Base-by-base conservation (phyloP, 2,888 invertebrate genomes). In the Tribolium freemani region DNA sequence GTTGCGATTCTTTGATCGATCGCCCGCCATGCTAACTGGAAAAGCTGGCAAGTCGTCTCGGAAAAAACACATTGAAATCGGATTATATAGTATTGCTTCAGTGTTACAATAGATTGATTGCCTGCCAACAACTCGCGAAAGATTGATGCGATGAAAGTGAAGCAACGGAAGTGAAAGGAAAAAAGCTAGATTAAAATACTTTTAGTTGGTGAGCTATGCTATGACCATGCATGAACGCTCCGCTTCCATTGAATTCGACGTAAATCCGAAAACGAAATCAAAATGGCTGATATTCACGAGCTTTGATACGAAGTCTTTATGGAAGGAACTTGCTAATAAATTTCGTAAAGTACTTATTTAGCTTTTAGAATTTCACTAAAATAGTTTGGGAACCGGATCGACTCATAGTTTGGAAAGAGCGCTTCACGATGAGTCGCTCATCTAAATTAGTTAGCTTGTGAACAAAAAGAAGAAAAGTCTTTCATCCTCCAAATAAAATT, bases 101-200 rank as follows among this genome's bases (percentile, higher is more conserved):
- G 75, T 77, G 76, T 77, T 78, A 70, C 74, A 80, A 80, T 81
- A 83, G 83, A 84, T 83, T 83, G 83, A 83, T 83, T 80, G 81
- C 81, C 82, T 82, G 82, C 81, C 83, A 80, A 79, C 79, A 78
- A 78, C 77, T 78, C 77, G 76, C 77, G 76, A 76, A 69, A 84
- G 84, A 83, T 84, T 82, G 83, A 83, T 83, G 81, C 79, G 81
- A 80, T 80, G 81, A 79, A 79, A 77, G 77, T 71, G 80, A 77
- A 78, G 73, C 73, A 63, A 60, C 56, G 56, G 68, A 66, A 69
- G 61, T 57, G 66, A 71, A 73, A 66, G 54, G 50, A 56, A 72
- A 74, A 74, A 74, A 69, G 53, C 74, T 70, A 56, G 72, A 74
- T 75, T 76, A 69, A 75, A 75, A 75, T 75, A 72, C 72, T 74